Conservation (phyloP, 2,888 invertebrate genomes). For the Lochmaea crataegi region DNA sequence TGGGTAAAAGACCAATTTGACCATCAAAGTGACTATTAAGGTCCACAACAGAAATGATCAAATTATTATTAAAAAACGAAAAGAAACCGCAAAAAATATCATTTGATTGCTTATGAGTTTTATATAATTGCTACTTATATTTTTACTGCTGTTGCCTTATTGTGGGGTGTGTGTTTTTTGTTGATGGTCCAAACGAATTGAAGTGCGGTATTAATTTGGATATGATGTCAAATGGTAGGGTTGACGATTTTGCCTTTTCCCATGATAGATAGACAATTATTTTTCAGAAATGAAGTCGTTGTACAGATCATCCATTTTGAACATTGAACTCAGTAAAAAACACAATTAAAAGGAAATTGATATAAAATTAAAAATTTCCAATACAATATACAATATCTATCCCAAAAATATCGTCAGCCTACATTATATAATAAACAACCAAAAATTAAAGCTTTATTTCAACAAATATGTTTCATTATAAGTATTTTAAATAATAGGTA, state of each 20-base stretch:
- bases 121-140: slow-evolving; percentile 48
- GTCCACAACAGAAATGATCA: slow-evolving; percentile 53
- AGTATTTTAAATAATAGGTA: too few species aligned
- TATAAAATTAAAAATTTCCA: too few species aligned
- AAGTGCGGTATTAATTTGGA: slow-evolving; percentile 18
- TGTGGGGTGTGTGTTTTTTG: slow-evolving; percentile 22
- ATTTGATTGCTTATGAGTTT: slow-evolving; percentile 46
- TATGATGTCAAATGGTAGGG: slow-evolving; percentile 12
- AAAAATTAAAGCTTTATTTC: too few species aligned
- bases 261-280: neutral
- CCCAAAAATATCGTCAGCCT: too few species aligned
- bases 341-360: too few species aligned
- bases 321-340: too few species aligned
- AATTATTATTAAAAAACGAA: slow-evolving; percentile 52
- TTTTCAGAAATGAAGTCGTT: neutral
- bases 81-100: slow-evolving; percentile 56
- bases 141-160: slow-evolving; percentile 40
- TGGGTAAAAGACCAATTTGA: slow-evolving; percentile 48
- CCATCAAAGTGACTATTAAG: slow-evolving; percentile 54
- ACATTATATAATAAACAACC: too few species aligned
- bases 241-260: neutral
- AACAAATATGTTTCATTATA: too few species aligned
- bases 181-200: slow-evolving; percentile 9
- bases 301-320: too few species aligned
- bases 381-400: too few species aligned